Conservation (phyloP, 2,113 vertebrate genomes). For the Petrocephalus microphthalmus region DNA sequence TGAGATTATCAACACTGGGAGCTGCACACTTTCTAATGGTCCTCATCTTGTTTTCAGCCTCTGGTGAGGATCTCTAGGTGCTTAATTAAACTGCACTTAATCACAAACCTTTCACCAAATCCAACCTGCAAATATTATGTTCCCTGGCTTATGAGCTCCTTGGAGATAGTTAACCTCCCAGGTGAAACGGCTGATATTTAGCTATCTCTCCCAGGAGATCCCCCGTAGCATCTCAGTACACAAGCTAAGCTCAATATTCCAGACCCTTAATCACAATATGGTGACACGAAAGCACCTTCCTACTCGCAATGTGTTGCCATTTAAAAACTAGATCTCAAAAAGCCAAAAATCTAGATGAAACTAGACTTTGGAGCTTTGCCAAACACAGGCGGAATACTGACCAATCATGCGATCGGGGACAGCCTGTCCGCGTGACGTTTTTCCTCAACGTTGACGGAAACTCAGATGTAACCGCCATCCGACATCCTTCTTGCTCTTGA, state of each 20-base stretch:
- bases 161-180: slow-evolving; percentile 1
- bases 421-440: not conserved
- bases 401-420: not conserved
- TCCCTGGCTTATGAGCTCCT: not conserved
- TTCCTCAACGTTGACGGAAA: not conserved
- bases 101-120: not conserved
- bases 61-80: not conserved
- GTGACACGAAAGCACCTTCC: not conserved
- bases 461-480: not conserved
- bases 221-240: not conserved
- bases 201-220: not conserved
- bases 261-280: not conserved
- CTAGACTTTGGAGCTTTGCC: not conserved
- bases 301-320: not conserved
- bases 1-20: not conserved
- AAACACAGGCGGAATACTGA: not conserved
- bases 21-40: not conserved
- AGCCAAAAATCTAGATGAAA: not conserved
- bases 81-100: slow-evolving; percentile 1
- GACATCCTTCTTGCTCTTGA: not conserved
- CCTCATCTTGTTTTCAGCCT: not conserved
- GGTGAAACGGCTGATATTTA: not conserved
- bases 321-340: not conserved
- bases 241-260: not conserved
- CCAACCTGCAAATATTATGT: not conserved